Base-by-base conservation (phyloP, 2,888 invertebrate genomes). In the Pyrrhia umbra region DNA sequence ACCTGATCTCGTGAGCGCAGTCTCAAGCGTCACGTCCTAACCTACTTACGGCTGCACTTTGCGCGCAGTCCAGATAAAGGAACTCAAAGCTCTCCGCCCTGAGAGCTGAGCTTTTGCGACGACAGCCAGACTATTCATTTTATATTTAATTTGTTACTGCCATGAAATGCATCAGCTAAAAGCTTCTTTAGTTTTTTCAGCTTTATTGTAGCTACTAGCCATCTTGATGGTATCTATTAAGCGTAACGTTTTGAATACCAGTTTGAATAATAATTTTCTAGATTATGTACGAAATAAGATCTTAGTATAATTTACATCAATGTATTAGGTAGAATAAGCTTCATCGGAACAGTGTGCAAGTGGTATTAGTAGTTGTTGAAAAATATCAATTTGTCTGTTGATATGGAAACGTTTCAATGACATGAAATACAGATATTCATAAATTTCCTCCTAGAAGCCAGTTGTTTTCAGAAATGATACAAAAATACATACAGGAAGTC, bases 31-130 rank as follows among this genome's bases (percentile, higher is more conserved):
- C 5, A 13, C 8, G 10, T 1, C 16, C 1, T 39, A 57, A 64
- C 21, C 56, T 1, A 51, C 42, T 64, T 49, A 39, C 5, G 1
- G 20, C 34, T 47, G 56, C 63, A 46, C 71, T 68, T 47, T 55
- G 30, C 55, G 15, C 42, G 34, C 25, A 13, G 18, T 2, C 8
- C 0, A 18, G n/a, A 9, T 8, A 9, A 9, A 8, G 39, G 9
- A 34, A 16, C 56, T 43, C 40, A 21, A 30, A 42, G 16, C 6
- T 6, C n/a, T 15, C 13, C 2, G 15, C 15, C 8, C 5, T 25
- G n/a, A 37, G 20, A 23, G 25, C 39, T 13, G n/a, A 43, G 21
- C 60, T 47, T 49, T 21, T 21, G n/a, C 15, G 15, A 21, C 42
- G 20, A 6, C 20, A n/a, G 4, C 16, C 5, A 13, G 20, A 66